Evolutionary conservation across 2,113 vertebrate species (phyloP).

Genomic region (Oncorhynchus nerka): DNA sequence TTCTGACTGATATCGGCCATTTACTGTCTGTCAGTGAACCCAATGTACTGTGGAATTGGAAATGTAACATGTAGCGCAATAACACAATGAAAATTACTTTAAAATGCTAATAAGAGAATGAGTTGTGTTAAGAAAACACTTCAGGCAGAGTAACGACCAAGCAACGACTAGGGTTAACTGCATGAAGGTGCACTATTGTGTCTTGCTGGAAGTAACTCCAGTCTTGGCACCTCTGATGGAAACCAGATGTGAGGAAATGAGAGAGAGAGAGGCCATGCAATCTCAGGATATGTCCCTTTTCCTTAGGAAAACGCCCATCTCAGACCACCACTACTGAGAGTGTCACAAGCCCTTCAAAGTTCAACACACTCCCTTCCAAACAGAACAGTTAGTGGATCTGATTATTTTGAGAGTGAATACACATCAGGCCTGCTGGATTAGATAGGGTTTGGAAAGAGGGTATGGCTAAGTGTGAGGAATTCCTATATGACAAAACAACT

Average conservation of each 20-base stretch:
- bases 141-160: neutral
- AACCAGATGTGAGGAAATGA: conserved; percentile 69
- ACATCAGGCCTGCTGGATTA: neutral
- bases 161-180: neutral
- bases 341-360: conserved; percentile 32
- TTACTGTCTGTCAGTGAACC: neutral
- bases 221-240: conserved; percentile 52
- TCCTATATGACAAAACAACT: neutral
- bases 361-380: neutral
- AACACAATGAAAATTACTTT: neutral
- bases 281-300: conserved; percentile 56
- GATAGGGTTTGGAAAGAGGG: neutral
- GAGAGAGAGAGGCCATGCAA: conserved; percentile 27
- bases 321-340: conserved; percentile 26
- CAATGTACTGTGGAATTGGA: neutral
- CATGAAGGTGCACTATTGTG: conserved; percentile 21
- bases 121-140: conserved; percentile 23
- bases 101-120: neutral
- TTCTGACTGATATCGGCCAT: neutral
- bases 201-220: conserved; percentile 31
- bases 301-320: conserved; percentile 46
- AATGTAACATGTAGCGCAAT: neutral
- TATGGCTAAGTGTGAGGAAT: neutral
- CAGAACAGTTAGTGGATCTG: neutral
- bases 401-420: conserved; percentile 5